phyloP scores from a whole-genome alignment of 1,140 invertebrate genomes.

The Neoseiulus cucumeris region DNA sequence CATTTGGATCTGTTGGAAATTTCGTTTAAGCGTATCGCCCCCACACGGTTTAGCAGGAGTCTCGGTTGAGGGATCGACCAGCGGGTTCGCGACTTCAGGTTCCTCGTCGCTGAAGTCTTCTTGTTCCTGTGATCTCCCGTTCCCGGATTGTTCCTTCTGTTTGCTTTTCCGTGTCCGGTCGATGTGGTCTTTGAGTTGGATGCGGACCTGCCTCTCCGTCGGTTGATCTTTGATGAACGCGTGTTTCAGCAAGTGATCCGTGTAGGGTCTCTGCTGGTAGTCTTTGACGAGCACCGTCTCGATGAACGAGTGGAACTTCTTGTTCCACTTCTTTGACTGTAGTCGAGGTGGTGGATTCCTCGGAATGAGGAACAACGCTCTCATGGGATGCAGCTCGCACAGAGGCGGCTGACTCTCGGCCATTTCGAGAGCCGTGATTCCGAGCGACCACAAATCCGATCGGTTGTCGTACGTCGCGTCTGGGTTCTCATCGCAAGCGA shows the following conservation, averaged over 20 bases:
- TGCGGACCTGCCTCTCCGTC: conserved; percentile 87
- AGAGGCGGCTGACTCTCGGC: conserved; percentile 90
- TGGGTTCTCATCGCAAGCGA: conserved; percentile 98
- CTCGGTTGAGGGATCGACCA: conserved; percentile 45
- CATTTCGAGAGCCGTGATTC: conserved; percentile 98
- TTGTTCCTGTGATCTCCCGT: background rate
- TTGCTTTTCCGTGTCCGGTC: conserved; percentile 44
- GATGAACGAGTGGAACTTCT: conserved; percentile 73
- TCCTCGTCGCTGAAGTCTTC: conserved; percentile 12
- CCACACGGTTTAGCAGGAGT: conserved; percentile 44
- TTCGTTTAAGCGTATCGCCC: conserved; percentile 71
- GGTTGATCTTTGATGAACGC: conserved; percentile 94
- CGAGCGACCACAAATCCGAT: conserved; percentile 27
- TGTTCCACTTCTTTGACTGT: conserved; percentile 92
- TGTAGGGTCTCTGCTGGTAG: conserved; percentile 92
- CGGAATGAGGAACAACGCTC: conserved; percentile 93
- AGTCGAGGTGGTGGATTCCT: conserved; percentile 87
- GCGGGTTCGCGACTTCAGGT: conserved; percentile 11
- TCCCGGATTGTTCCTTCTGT: conserved; percentile 13
- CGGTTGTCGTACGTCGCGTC: conserved; percentile 99
- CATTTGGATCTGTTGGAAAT: conserved; percentile 87
- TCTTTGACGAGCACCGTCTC: conserved; percentile 83
- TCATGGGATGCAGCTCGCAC: conserved; percentile 95
- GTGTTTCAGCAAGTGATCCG: conserved; percentile 91
- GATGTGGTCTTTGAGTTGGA: conserved; percentile 97